Percentiles rank a stretch among this genome's conserved stretches.
phyloP scores from a whole-genome alignment of 2,797 vertebrate species.

The Mus minutoides region DNA sequence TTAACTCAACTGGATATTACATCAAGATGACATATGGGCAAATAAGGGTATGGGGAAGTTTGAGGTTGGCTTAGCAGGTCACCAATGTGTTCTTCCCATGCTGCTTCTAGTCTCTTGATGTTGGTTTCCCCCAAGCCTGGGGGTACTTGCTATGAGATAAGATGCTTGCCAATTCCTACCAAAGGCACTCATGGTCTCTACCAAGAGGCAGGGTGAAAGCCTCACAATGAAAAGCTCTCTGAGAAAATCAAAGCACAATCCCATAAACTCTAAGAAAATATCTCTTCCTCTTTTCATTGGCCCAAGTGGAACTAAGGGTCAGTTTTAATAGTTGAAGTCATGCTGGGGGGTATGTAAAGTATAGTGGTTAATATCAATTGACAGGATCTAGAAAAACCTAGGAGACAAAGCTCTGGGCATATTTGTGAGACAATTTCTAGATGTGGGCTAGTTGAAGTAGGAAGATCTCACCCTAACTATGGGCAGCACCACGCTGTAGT shows the following conservation, averaged over 20 bases:
- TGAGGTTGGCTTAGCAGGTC: background rate
- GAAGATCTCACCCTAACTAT: background rate
- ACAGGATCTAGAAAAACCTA: background rate
- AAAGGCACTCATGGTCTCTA: background rate
- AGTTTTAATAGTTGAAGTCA: conserved; percentile 38
- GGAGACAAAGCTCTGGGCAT: background rate
- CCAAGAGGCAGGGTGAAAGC: background rate
- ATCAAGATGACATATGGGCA: background rate
- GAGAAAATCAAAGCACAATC: conserved; percentile 8
- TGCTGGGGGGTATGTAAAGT: background rate
- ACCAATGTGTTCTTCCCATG: background rate
- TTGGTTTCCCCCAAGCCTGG: background rate
- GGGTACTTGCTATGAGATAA: background rate
- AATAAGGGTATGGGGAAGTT: background rate
- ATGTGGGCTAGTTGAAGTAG: background rate
- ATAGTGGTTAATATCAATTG: background rate
- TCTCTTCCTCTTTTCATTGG: background rate
- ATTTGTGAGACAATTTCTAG: background rate
- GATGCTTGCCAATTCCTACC: background rate
- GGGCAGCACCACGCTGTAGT: background rate
- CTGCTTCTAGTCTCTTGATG: background rate
- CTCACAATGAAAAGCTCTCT: background rate
- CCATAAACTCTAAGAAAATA: conserved; percentile 35
- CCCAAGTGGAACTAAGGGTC: background rate
- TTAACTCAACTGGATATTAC: background rate